phyloP scores from a whole-genome alignment of 2,888 invertebrate genomes.

The Gymnosoma rotundatum region DNA sequence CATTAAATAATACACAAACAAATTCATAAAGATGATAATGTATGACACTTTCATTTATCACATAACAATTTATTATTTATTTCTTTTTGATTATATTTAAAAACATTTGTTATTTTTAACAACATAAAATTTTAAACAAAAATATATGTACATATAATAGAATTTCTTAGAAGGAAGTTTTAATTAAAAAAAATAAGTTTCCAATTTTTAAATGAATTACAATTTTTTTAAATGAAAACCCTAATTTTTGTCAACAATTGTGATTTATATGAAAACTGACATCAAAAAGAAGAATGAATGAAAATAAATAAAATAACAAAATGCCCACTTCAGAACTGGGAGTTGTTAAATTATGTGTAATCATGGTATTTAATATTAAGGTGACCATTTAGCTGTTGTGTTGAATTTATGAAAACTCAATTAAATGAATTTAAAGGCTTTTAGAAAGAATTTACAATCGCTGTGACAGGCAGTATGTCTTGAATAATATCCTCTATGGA shows the following conservation, averaged over 20 bases:
- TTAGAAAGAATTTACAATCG: slow-evolving; percentile 19
- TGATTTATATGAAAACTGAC: slow-evolving; percentile 29
- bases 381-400: slow-evolving; percentile 1
- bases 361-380: neutral
- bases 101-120: slow-evolving; percentile 28
- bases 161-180: neutral
- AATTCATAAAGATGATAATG: slow-evolving; percentile 60
- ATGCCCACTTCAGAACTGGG: slow-evolving; percentile 7
- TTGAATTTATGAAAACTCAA: too few relatives aligned
- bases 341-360: neutral
- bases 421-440: neutral
- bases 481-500: slow-evolving; percentile 39
- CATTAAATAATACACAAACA: slow-evolving; percentile 54
- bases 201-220: neutral
- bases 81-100: slow-evolving; percentile 27
- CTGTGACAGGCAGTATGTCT: neutral
- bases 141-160: slow-evolving; percentile 12
- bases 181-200: neutral
- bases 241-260: neutral
- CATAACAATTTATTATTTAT: slow-evolving; percentile 52
- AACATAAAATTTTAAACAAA: slow-evolving; percentile 17
- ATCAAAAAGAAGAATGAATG: slow-evolving; percentile 31
- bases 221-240: too few relatives aligned
- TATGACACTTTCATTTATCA: slow-evolving; percentile 71
- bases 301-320: slow-evolving; percentile 63